Evolutionary conservation across 2,888 invertebrate genomes (phyloP).

Genomic region (Hemicrepidius hirtus): DNA sequence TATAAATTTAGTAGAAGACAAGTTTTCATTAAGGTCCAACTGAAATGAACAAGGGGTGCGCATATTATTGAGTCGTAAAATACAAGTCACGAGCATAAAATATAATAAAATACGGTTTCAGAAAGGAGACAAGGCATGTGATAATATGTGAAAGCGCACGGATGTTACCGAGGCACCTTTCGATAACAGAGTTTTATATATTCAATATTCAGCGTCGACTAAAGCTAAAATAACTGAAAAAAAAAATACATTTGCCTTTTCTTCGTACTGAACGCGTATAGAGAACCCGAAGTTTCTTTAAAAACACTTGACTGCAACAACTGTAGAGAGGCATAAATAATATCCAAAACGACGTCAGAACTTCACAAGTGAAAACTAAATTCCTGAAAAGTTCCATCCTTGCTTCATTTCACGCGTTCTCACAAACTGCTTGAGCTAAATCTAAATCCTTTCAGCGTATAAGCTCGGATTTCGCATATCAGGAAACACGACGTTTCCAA

Average conservation of each 20-base stretch:
- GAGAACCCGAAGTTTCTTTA: background rate
- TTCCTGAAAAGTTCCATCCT: background rate
- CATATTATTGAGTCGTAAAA: background rate
- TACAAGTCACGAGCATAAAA: background rate
- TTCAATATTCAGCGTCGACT: constrained; percentile 19
- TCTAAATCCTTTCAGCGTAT: constrained; percentile 20
- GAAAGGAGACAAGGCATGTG: constrained; percentile 24
- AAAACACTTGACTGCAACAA: constrained; percentile 1
- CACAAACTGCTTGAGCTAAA: background rate
- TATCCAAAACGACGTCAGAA: background rate
- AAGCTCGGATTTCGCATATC: constrained; percentile 24
- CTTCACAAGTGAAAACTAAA: constrained; percentile 8
- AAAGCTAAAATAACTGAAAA: background rate
- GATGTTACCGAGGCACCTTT: constrained; percentile 17
- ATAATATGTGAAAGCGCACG: constrained; percentile 20
- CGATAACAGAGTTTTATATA: constrained; percentile 26
- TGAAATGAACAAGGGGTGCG: background rate
- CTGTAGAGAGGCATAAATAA: constrained; percentile 13
- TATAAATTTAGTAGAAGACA: background rate
- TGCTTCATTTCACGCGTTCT: background rate
- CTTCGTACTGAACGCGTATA: background rate
- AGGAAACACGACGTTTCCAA: constrained; percentile 14
- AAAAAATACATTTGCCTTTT: background rate
- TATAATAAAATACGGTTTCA: constrained; percentile 26
- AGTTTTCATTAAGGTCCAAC: background rate